These are phyloP conservation scores for Luffia ferchaultella DNA, from an alignment of 2,888 invertebrate genomes.

Conservation along the genomic window DNA sequence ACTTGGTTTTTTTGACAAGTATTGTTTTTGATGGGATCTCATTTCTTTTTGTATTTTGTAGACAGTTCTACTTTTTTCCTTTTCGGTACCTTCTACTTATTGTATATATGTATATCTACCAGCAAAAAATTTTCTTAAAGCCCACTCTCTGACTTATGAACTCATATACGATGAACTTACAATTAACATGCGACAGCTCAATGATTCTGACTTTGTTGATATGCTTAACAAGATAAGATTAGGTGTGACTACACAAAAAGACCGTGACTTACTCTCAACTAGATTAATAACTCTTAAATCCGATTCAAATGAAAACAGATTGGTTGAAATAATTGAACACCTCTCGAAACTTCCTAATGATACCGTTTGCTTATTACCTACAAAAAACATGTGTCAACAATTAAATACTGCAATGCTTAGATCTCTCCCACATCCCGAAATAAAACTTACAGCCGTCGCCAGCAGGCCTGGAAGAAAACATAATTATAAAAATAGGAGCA, in stretches of 20 bases:
- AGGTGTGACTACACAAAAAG: constrained; percentile 12
- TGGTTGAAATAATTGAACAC: constrained; percentile 17
- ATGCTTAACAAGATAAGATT: constrained; percentile 22
- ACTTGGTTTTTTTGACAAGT: no score
- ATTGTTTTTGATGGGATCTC: no score
- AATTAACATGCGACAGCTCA: constrained; percentile 13
- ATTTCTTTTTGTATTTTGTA: no score
- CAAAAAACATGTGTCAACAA: constrained; percentile 20
- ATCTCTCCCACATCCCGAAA: constrained; percentile 16
- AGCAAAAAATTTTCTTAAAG: constrained; percentile 18
- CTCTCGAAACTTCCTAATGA: constrained; percentile 16
- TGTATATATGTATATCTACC: no score
- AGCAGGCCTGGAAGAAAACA: not conserved
- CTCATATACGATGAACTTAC: constrained; percentile 19
- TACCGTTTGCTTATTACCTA: constrained; percentile 23
- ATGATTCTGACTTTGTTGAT: constrained; percentile 20
- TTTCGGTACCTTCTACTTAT: no score
- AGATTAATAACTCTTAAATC: constrained; percentile 12
- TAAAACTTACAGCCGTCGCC: constrained; percentile 13
- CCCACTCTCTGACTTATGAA: constrained; percentile 19
- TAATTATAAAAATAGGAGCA: not conserved
- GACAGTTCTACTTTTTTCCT: no score
- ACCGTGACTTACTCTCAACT: constrained; percentile 16
- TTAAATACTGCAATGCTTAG: constrained; percentile 22
- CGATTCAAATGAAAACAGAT: constrained; percentile 12